Conservation (phyloP, 2,797 vertebrate species). For the Danio jaintianensis region DNA sequence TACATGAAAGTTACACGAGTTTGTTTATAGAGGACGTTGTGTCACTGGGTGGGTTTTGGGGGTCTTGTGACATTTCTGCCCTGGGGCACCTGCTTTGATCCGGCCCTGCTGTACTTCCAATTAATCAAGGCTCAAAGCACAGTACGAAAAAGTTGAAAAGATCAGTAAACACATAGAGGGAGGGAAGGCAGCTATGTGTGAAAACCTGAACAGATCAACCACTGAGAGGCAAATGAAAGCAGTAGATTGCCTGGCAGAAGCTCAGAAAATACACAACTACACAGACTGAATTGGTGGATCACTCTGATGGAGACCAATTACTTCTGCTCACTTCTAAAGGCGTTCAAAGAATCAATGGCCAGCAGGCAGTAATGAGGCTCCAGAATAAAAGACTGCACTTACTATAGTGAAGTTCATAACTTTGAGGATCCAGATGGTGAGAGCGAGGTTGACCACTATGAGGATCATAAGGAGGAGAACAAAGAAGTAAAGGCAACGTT, state of each 20-base stretch:
- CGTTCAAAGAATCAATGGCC: conserved; percentile 29
- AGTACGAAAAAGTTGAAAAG: conserved; percentile 41
- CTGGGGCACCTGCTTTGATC: not conserved
- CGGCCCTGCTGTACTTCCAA: conserved; percentile 1
- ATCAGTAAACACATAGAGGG: conserved; percentile 38
- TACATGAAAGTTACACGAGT: not conserved
- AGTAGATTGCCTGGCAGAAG: conserved; percentile 9
- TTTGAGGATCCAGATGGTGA: conserved; percentile 99
- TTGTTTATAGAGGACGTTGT: not conserved
- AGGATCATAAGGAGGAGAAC: conserved; percentile 98
- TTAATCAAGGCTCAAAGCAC: conserved; percentile 50
- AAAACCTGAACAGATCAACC: conserved; percentile 38
- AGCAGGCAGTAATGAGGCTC: conserved; percentile 13
- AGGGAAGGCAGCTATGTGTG: conserved; percentile 32
- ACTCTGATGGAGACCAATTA: conserved; percentile 27
- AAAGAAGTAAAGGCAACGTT: conserved; percentile 99
- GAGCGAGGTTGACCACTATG: conserved; percentile 97
- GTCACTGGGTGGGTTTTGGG: not conserved
- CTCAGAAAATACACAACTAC: conserved; percentile 43
- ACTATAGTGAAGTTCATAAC: conserved; percentile 99
- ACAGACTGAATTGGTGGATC: conserved; percentile 21
- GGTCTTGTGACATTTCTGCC: conserved; percentile 16
- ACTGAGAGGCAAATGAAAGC: conserved; percentile 54
- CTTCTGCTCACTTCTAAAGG: conserved; percentile 1
- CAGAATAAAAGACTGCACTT: conserved; percentile 74